Evolutionary conservation across 2,888 invertebrate species (phyloP).

Genomic region (Drosophila prostipennis): DNA sequence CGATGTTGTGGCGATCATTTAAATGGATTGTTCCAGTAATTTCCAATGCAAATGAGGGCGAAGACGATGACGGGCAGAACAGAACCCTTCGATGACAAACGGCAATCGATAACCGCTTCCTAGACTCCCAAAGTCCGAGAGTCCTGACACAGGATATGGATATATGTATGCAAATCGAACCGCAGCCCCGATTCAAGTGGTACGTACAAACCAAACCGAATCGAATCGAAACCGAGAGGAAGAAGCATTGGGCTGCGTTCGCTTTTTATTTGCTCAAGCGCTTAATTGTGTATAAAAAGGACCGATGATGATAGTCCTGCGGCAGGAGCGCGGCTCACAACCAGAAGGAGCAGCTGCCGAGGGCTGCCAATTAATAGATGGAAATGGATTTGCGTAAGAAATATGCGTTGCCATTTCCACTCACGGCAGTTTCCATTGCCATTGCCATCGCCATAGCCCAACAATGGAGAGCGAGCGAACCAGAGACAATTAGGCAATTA

Average conservation of each 20-base stretch:
- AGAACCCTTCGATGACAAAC: not conserved
- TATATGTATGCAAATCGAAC: slow-evolving; percentile 25
- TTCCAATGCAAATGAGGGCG: slow-evolving; percentile 15
- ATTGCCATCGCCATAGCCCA: not conserved
- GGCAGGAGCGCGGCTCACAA: slow-evolving; percentile 46
- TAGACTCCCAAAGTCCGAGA: not conserved
- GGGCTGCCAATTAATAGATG: slow-evolving; percentile 75
- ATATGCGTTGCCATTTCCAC: slow-evolving; percentile 71
- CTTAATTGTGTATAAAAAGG: slow-evolving; percentile 69
- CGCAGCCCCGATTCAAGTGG: slow-evolving; percentile 20
- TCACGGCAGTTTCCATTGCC: not conserved
- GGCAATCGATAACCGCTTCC: slow-evolving; percentile 31
- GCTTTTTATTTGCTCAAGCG: slow-evolving; percentile 74
- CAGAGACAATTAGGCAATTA: slow-evolving; percentile 81
- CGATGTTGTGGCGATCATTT: slow-evolving; percentile 8
- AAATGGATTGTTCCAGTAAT: slow-evolving; percentile 10
- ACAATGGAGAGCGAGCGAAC: slow-evolving; percentile 52
- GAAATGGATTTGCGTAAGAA: slow-evolving; percentile 77
- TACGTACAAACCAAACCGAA: not conserved
- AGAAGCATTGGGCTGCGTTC: too few relatives aligned
- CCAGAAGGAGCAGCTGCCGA: slow-evolving; percentile 52
- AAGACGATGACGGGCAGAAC: not conserved
- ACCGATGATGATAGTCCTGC: slow-evolving; percentile 36
- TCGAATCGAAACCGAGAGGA: not conserved
- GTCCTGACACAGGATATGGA: slow-evolving; percentile 17